Evolutionary conservation across 2,888 invertebrate species (phyloP).

Genomic region (Phortica okadai): DNA sequence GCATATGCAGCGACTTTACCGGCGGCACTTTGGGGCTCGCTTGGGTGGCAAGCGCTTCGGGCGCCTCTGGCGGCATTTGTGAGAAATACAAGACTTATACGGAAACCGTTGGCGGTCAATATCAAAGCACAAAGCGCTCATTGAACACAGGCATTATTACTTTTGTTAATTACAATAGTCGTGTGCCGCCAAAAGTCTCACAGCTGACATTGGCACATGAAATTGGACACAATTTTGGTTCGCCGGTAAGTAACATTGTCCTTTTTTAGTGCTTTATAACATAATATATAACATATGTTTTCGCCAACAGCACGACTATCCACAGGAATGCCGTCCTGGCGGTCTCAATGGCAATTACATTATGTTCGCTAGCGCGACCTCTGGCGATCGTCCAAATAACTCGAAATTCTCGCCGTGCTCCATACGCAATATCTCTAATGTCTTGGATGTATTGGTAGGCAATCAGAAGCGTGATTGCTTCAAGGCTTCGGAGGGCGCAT

Average conservation of each 20-base stretch:
- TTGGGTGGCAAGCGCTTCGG: constrained; percentile 99
- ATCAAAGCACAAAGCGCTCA: constrained; percentile 94
- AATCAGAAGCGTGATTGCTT: constrained; percentile 96
- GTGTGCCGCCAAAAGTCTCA: constrained; percentile 98
- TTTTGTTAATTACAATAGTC: constrained; percentile 97
- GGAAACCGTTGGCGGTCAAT: constrained; percentile 95
- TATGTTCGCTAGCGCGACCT: constrained; percentile 99
- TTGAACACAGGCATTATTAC: constrained; percentile 99
- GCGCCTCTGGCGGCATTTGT: constrained; percentile 98
- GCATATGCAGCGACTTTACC: constrained; percentile 88
- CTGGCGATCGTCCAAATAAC: constrained; percentile 98
- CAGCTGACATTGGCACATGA: constrained; percentile 98
- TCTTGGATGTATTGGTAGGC: constrained; percentile 93
- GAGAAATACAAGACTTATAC: constrained; percentile 98
- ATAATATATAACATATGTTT: neutral
- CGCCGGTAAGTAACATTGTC: constrained; percentile 84
- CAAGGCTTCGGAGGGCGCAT: constrained; percentile 92
- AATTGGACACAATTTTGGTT: constrained; percentile 99
- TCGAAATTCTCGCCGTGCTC: constrained; percentile 97
- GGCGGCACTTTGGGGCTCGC: constrained; percentile 98
- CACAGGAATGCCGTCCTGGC: constrained; percentile 92
- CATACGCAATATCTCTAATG: constrained; percentile 94
- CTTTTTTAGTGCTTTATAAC: neutral
- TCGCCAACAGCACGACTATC: constrained; percentile 90
- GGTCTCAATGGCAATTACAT: constrained; percentile 97